Evolutionary conservation across 2,797 vertebrate genomes (phyloP).

Genomic region (Hyperoplus lanceolatus): DNA sequence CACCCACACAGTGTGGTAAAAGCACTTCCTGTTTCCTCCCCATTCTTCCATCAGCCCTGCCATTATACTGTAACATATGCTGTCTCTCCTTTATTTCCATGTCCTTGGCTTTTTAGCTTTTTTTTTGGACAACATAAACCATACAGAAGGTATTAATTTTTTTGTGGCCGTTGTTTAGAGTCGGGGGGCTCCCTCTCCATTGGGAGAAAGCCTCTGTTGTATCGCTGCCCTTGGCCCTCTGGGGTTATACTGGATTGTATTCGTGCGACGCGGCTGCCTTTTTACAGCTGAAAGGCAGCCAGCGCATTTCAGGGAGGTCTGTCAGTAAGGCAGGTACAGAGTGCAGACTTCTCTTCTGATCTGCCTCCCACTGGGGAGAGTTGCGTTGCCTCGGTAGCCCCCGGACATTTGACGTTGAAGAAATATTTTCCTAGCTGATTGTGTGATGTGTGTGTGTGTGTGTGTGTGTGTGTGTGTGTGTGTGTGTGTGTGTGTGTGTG

Average conservation of each 20-base stretch:
- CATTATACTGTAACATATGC: constrained; percentile 66
- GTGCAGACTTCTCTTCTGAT: constrained; percentile 60
- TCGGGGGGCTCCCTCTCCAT: constrained; percentile 56
- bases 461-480: constrained; percentile 26
- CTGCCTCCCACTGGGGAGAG: constrained; percentile 61
- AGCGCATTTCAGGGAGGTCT: constrained; percentile 81
- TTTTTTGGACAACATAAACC: constrained; percentile 54
- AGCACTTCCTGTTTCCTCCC: constrained; percentile 67
- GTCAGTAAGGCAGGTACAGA: constrained; percentile 70
- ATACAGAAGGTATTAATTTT: constrained; percentile 69
- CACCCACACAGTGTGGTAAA: constrained; percentile 74
- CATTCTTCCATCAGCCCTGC: constrained; percentile 62
- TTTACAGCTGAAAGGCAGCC: constrained; percentile 75
- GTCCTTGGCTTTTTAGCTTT: constrained; percentile 45
- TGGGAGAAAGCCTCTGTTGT: constrained; percentile 69
- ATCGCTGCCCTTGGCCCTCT: constrained; percentile 41
- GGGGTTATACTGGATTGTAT: constrained; percentile 58
- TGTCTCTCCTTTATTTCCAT: constrained; percentile 61
- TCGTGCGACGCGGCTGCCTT: constrained; percentile 37
- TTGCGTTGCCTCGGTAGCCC: constrained; percentile 57
- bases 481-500: constrained; percentile 21
- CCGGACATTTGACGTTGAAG: constrained; percentile 72
- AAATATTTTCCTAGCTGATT: constrained; percentile 83
- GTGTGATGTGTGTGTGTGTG: constrained; percentile 30
- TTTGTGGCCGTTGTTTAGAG: constrained; percentile 55